Evolutionary conservation across 2,888 invertebrate species (phyloP).

Genomic region (Ferdinandea cuprea): DNA sequence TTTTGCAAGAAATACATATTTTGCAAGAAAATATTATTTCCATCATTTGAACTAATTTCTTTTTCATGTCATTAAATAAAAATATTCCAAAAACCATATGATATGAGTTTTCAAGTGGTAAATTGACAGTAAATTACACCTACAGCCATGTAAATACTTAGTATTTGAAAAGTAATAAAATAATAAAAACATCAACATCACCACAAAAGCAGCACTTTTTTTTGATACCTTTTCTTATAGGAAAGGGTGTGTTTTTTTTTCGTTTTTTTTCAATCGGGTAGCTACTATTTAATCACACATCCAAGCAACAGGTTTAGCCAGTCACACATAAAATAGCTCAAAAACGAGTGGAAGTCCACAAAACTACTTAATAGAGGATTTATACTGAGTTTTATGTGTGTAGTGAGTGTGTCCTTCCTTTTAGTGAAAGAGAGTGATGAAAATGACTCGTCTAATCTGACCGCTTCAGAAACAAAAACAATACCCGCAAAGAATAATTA

Average conservation of each 20-base stretch:
- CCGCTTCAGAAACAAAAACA: background rate
- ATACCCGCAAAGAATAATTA: background rate
- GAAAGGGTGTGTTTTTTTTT: background rate
- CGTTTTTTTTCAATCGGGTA: background rate
- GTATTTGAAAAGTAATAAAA: too few species aligned
- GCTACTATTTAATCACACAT: background rate
- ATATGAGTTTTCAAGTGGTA: too few species aligned
- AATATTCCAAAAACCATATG: too few species aligned
- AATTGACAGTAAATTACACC: too few species aligned
- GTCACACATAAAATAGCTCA: conserved; percentile 19
- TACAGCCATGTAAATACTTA: too few species aligned
- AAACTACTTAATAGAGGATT: conserved; percentile 12
- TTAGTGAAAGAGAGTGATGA: background rate
- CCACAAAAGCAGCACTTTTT: too few species aligned
- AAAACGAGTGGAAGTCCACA: conserved; percentile 1
- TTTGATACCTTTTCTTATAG: conserved; percentile 5
- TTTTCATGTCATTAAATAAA: too few species aligned
- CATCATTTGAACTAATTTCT: too few species aligned
- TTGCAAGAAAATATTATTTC: too few species aligned
- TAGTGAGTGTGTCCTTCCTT: background rate
- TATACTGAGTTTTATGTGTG: background rate
- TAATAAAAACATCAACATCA: too few species aligned
- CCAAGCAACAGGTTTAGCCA: conserved; percentile 17
- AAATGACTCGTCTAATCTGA: conserved; percentile 17
- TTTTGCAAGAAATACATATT: too few species aligned